Percentiles rank a stretch among this genome's conserved stretches.
These are phyloP conservation scores for Danio tinwini DNA, from an alignment of 2,797 vertebrate genomes.

Conservation along the genomic window DNA sequence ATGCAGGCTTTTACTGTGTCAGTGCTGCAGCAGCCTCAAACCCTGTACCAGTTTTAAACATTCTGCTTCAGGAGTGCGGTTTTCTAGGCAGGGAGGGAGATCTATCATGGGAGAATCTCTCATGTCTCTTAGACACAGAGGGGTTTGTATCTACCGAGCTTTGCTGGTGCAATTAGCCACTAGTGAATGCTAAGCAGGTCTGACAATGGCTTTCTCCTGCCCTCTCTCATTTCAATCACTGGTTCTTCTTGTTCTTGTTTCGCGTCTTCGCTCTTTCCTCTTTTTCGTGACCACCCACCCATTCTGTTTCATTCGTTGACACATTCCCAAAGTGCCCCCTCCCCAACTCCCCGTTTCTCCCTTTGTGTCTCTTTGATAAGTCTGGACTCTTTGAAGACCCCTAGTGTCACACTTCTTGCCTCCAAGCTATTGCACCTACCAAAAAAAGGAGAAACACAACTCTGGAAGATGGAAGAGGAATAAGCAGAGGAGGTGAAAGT, in stretches of 20 bases:
- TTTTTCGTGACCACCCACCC: conserved; percentile 23
- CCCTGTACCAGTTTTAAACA: conserved; percentile 45
- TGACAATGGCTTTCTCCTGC: conserved; percentile 39
- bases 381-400: conserved; percentile 62
- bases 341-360: conserved; percentile 32
- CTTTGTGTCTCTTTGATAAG: conserved; percentile 62
- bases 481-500: conserved; percentile 48
- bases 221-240: conserved; percentile 40
- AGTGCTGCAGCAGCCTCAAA: conserved; percentile 42
- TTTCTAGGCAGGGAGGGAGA: conserved; percentile 7
- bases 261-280: conserved; percentile 24
- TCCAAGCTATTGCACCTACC: conserved; percentile 50
- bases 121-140: conserved; percentile 4
- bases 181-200: conserved; percentile 32
- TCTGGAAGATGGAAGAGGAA: conserved; percentile 37
- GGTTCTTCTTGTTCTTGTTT: conserved; percentile 33
- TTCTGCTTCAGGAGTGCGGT: conserved; percentile 23
- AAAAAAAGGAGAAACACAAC: conserved; percentile 20
- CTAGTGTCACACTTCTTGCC: conserved; percentile 53
- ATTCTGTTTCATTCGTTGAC: not conserved
- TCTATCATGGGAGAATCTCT: conserved; percentile 4
- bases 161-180: conserved; percentile 42
- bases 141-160: conserved; percentile 7
- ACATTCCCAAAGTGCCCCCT: conserved; percentile 8
- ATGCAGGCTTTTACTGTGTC: conserved; percentile 53